Evolutionary conservation across 1,140 invertebrate genomes (phyloP), one percentile per base, ranked within the genome.

Genomic region (Panulirus ornatus): DNA sequence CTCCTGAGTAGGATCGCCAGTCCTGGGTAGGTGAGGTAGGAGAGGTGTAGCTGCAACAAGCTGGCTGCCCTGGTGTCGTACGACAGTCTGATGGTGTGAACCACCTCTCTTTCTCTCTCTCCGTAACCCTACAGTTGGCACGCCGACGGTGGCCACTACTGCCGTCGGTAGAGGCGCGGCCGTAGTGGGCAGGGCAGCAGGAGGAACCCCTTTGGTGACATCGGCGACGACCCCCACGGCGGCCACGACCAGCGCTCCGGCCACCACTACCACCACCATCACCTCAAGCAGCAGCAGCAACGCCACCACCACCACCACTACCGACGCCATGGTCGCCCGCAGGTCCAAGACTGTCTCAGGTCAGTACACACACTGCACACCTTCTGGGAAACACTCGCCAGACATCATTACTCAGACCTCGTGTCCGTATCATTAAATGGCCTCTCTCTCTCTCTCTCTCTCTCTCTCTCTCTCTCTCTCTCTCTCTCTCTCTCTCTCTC

Each of bases 331-430:
- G 36, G 85, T 88, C 38, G 47, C 84, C 27, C 85, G 85, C 38
- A 79, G 85, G 75, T 81, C 44, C 38, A 88, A 88, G 54, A 75
- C 73, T 19, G 30, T 88, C 16, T 88, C 66, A 47, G 85, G 85
- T 88, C 47, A 88, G 85, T 88, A 79, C 40, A 19, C n/a, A 14
- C 40, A 27, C 14, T 22, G 22, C n/a, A 5, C 14, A 5, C 44
- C 44, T 47, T 47, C 44, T 6, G 44, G 44, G 14, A 47, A 14
- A 5, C 14, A 47, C 44, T 6, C 44, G 44, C 44, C 44, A 47
- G 44, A 47, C 44, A 47, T 47, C 44, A 14, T n/a, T n/a, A n/a
- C n/a, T n/a, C n/a, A n/a, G n/a, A n/a, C n/a, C n/a, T n/a, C n/a
- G n/a, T n/a, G n/a, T n/a, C n/a, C n/a, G n/a, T n/a, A n/a, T n/a